Evolutionary conservation across 2,888 invertebrate genomes (phyloP).

Genomic region (Drosophila mulleri): DNA sequence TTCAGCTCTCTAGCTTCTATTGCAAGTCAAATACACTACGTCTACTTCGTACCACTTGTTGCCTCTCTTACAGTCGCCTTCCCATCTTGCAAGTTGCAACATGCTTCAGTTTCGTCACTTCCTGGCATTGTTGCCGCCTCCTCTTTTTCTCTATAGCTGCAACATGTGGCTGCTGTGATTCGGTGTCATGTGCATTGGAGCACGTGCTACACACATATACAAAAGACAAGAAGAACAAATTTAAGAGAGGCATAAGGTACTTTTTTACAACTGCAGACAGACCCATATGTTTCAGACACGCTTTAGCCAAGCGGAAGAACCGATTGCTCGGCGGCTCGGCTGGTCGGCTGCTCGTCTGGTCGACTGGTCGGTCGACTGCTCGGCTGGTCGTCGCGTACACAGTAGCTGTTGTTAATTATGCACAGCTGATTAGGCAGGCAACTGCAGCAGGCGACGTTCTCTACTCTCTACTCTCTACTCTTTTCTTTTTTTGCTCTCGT

Average conservation of each 20-base stretch:
- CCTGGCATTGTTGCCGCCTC: conserved; percentile 37
- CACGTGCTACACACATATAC: conserved; percentile 68
- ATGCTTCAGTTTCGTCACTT: conserved; percentile 36
- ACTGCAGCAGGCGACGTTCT: conserved; percentile 70
- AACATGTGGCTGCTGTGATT: conserved; percentile 57
- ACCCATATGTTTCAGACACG: conserved; percentile 76
- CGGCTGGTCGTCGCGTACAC: conserved; percentile 64
- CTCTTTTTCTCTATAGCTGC: conserved; percentile 6
- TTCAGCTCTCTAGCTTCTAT: neutral
- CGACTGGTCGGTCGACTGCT: neutral
- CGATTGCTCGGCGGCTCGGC: conserved; percentile 19
- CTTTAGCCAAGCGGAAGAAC: conserved; percentile 82
- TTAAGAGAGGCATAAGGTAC: conserved; percentile 45
- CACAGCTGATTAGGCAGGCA: conserved; percentile 76
- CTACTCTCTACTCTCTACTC: conserved; percentile 8
- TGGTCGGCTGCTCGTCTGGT: neutral
- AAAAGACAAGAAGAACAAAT: conserved; percentile 15
- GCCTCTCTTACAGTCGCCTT: neutral
- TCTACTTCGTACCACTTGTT: neutral
- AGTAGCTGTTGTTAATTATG: conserved; percentile 75
- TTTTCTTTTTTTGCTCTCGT: neutral
- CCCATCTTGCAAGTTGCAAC: neutral
- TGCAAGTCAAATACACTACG: neutral
- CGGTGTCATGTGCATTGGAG: conserved; percentile 77
- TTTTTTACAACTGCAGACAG: conserved; percentile 67